Conservation (phyloP, 2,797 vertebrate species). For the Cheirogaleus major region DNA sequence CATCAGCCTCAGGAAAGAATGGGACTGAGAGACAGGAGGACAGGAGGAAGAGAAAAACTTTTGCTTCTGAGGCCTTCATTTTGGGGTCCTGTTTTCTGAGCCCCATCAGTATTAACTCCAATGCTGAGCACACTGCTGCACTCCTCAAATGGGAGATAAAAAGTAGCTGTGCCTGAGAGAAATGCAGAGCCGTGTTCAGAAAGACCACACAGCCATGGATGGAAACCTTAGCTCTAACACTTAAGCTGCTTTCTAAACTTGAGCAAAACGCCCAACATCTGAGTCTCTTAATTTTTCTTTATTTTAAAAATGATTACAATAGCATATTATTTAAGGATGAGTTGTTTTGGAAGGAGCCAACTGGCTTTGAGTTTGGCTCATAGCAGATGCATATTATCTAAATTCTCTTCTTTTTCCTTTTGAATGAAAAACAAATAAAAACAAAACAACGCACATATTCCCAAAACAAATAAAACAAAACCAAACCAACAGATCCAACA, state of each 20-base stretch:
- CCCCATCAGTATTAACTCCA: background rate
- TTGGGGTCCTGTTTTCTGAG: background rate
- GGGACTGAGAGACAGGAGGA: background rate
- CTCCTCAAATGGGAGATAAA: background rate
- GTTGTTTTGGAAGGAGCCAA: background rate
- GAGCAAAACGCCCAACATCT: background rate
- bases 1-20: background rate
- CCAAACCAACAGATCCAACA: background rate
- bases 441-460: background rate
- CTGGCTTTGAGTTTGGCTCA: background rate
- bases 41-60: background rate
- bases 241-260: background rate
- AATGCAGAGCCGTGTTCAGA: background rate
- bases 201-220: background rate
- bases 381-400: background rate
- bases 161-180: background rate
- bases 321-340: background rate
- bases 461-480: background rate
- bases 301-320: conserved; percentile 3
- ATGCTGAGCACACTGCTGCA: background rate
- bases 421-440: conserved; percentile 22
- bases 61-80: background rate
- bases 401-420: background rate
- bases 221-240: background rate
- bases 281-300: background rate